A percentile compares a stretch with the other conserved stretches of the same genome.
These are phyloP conservation scores for Frankliniella fusca DNA, from an alignment of 2,888 invertebrate genomes.

Conservation along the genomic window DNA sequence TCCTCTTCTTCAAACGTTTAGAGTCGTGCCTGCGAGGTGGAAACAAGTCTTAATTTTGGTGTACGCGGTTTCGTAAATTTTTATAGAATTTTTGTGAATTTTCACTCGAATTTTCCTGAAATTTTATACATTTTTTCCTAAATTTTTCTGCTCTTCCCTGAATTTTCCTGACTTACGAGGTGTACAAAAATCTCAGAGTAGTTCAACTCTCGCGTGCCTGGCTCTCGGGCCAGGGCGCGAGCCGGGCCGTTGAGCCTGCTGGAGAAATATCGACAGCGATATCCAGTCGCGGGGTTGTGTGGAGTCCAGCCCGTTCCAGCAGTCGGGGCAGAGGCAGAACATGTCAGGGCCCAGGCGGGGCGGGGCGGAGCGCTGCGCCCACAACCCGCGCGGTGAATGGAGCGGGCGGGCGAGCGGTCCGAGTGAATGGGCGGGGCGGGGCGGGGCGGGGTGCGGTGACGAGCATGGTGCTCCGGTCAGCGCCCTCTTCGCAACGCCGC, in stretches of 20 bases:
- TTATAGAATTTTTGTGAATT: no score
- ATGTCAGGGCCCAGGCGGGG: no score
- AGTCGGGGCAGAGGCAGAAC: background rate
- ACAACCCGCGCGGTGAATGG: slow-evolving; percentile 51
- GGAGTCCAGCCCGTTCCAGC: background rate
- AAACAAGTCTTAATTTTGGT: no score
- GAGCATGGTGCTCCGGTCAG: slow-evolving; percentile 39
- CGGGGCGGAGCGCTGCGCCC: slow-evolving; percentile 31
- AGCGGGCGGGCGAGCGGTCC: slow-evolving; percentile 50
- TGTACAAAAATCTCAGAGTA: no score
- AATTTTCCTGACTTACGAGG: no score
- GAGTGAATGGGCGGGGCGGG: slow-evolving; percentile 42
- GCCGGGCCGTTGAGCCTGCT: background rate
- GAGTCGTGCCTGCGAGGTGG: no score
- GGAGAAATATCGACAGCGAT: background rate
- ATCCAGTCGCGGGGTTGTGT: background rate
- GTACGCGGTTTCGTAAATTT: no score
- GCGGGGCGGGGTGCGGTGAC: background rate
- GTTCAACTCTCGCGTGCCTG: no score
- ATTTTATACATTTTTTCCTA: no score
- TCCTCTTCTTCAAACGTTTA: no score
- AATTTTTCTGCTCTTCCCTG: no score
- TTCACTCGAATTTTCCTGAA: no score
- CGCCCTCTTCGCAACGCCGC: slow-evolving; percentile 45
- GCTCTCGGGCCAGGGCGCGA: background rate